Evolutionary conservation across 2,797 vertebrate genomes (phyloP), one percentile per base, ranked within the genome.

Genomic region (Ptychadena robeensis): DNA sequence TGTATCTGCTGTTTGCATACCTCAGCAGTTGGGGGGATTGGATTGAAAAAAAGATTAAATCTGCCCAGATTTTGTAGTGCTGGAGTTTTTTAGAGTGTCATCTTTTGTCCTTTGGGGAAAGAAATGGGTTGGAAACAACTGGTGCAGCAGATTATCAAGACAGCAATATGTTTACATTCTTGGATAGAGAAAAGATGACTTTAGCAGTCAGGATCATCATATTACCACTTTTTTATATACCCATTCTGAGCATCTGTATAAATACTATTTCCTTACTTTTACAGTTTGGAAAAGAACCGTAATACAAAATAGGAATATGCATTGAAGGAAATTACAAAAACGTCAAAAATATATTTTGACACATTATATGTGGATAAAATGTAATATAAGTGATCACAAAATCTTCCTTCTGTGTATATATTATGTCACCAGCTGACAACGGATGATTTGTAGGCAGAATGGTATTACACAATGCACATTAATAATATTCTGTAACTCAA

Each of bases 391-490:
- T 53, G 18, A 53, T 53, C 44, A 53, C 44, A 53, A n/a, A 53
- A 53, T 53, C 7, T 1, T 61, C 28, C n/a, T 27, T 27, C 27
- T 4, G 10, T 61, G 27, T 61, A 25, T 25, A 28, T 10, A 28
- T 61, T 25, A 27, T 34, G 3, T 70, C 44, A 22, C 44, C 22
- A 18, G 18, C 25, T 73, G 53, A 8, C 22, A 8, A 0, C 8
- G 25, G 32, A 61, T 34, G 31, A 57, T 35, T 34, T 59, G 53
- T n/a, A 61, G 48, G 32, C 53, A 73, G 30, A 73, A 73, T 4
- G 4, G 59, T n/a, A n/a, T n/a, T n/a, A n/a, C n/a, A n/a, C 10
- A 73, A 0, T 27, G 18, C 11, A 34, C 31, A 34, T 34, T 68
- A 67, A 34, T 67, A 32, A 44, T 25, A n/a, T 53, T 35, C 11